A percentile compares a stretch with the other conserved stretches of the same genome.
Conservation (phyloP, 2,113 vertebrate species). For the Bucco capensis region DNA sequence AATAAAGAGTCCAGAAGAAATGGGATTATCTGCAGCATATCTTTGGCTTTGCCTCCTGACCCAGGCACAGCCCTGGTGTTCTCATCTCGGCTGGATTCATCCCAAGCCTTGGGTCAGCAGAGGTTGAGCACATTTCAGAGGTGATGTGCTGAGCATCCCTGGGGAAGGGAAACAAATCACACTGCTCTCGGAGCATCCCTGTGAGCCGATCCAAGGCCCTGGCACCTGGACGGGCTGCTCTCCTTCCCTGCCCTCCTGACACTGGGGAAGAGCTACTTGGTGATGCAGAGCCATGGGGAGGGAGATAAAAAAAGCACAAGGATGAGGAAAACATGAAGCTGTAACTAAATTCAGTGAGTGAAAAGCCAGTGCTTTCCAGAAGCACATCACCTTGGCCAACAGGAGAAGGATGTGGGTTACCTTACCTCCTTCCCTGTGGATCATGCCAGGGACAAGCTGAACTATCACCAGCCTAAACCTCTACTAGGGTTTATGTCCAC, state of each 20-base stretch:
- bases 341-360: neutral
- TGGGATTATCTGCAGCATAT: neutral
- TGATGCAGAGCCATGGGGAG: neutral
- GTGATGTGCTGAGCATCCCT: neutral
- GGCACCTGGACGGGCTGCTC: neutral
- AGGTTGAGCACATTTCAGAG: neutral
- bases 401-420: fast-evolving
- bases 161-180: neutral
- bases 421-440: neutral
- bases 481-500: neutral
- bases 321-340: neutral
- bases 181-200: neutral
- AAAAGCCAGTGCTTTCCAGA: neutral
- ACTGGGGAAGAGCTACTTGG: neutral
- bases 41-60: neutral
- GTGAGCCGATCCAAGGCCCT: neutral
- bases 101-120: neutral
- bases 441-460: neutral
- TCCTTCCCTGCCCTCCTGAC: neutral
- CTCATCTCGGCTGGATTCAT: neutral
- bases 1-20: conserved; percentile 37
- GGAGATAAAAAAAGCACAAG: neutral
- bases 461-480: neutral
- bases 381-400: neutral
- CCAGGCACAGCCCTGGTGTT: neutral